Base-by-base conservation (phyloP, 1,140 invertebrate species). In the Pogonognathellus flavescens region DNA sequence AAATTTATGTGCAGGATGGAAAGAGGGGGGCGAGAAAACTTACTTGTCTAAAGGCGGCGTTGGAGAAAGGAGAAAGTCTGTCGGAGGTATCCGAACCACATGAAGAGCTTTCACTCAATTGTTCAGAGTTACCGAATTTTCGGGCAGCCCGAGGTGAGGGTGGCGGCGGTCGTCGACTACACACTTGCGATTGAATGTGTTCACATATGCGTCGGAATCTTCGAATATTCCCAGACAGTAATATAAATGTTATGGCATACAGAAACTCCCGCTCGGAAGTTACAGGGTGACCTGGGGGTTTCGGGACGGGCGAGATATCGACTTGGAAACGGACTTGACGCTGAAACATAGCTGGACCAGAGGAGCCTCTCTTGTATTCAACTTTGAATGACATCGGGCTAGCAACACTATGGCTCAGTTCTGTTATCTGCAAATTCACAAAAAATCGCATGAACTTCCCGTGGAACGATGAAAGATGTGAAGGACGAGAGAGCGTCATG, bases 381-480 rank as follows among this genome's bases (percentile, higher is more conserved):
- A 99, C 97, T 86, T 96, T 94, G 92, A 99, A 99, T 4, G 97
- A 98, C 93, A 98, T 98, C 52, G 98, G 97, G 88, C 97, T 98
- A n/a, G 97, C 94, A 2, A 99, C 98, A 89, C 96, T 99, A 92
- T 99, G 98, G 89, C 97, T 98, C 89, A 99, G 91, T 91, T 99
- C 98, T 16, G 97, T 95, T 93, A 99, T 99, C 97, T 99, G 91
- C 1, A 92, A 93, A 50, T 16, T 13, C 22, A 10, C 60, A 66
- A 66, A 9, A 31, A 10, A 31, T 60, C 62, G 13, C 22, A 66
- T 66, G 22, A 66, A 5, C 2, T 41, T 41, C 6, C 6, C 31
- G 31, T 41, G 1, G 31, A 6, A 41, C 31, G 31, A 41, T 41
- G 31, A 41, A 41, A 6, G 31, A 41, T 41, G 31, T 41, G 1